Percentiles rank a stretch among this genome's conserved stretches.
phyloP scores from a whole-genome alignment of 2,113 vertebrate genomes.

The Cochlearius cochlearius region DNA sequence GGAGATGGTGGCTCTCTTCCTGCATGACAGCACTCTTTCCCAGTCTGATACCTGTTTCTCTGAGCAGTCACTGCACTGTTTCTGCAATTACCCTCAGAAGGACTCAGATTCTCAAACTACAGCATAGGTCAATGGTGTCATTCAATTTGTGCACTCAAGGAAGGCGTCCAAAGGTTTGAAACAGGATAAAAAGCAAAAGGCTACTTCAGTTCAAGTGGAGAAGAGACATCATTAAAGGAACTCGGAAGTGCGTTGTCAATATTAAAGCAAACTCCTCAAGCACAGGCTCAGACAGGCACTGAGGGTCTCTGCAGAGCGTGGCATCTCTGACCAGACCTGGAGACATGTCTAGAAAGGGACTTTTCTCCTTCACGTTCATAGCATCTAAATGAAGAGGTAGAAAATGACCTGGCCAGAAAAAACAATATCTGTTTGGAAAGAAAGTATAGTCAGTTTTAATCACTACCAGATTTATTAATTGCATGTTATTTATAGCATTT shows the following conservation, averaged over 20 bases:
- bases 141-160: not conserved
- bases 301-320: not conserved
- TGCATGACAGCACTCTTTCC: not conserved
- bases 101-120: not conserved
- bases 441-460: not conserved
- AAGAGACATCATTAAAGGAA: not conserved
- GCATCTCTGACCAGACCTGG: not conserved
- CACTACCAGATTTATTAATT: not conserved
- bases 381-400: not conserved
- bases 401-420: not conserved
- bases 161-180: not conserved
- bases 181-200: not conserved
- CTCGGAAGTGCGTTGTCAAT: not conserved
- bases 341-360: not conserved
- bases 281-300: not conserved
- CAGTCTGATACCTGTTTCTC: not conserved
- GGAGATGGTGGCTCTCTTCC: not conserved
- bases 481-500: not conserved
- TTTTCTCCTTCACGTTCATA: not conserved
- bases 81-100: not conserved
- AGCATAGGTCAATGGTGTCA: not conserved
- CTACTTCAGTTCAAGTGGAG: not conserved
- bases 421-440: not conserved
- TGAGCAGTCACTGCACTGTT: not conserved
- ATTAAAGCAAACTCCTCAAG: not conserved